Evolutionary conservation across 2,888 invertebrate genomes (phyloP).

Genomic region (Bellardia pandia): DNA sequence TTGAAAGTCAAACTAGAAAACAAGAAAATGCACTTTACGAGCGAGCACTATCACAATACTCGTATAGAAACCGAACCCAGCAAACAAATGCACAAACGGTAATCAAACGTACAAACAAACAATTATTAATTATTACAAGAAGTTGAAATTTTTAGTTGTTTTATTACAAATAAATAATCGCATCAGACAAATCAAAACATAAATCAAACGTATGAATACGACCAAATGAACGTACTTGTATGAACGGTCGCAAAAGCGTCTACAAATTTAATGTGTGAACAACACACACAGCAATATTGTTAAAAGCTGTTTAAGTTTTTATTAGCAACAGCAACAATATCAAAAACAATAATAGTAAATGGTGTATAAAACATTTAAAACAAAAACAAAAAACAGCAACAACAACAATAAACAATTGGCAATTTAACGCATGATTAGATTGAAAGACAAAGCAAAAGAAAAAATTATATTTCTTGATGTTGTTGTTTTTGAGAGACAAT

Average conservation of each 20-base stretch:
- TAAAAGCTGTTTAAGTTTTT: constrained; percentile 39
- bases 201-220: constrained; percentile 57
- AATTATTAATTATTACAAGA: constrained; percentile 71
- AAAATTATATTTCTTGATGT: constrained; percentile 27
- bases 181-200: constrained; percentile 65
- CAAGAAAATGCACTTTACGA: constrained; percentile 71
- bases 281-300: constrained; percentile 11
- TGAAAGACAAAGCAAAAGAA: constrained; percentile 38
- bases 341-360: constrained; percentile 7
- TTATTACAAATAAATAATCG: constrained; percentile 49
- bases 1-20: constrained; percentile 56
- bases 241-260: neutral
- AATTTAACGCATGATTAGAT: constrained; percentile 72
- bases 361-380: neutral
- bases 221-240: neutral
- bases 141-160: constrained; percentile 45
- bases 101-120: constrained; percentile 24
- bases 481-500: neutral
- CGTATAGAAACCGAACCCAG: neutral
- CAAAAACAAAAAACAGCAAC: neutral
- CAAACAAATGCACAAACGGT: constrained; percentile 17
- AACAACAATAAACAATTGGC: constrained; percentile 59
- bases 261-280: constrained; percentile 40
- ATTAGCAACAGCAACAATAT: constrained; percentile 16
- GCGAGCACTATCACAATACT: constrained; percentile 11